These are phyloP conservation scores for Patella vulgata DNA, from an alignment of 1,140 invertebrate species.

Conservation along the genomic window DNA sequence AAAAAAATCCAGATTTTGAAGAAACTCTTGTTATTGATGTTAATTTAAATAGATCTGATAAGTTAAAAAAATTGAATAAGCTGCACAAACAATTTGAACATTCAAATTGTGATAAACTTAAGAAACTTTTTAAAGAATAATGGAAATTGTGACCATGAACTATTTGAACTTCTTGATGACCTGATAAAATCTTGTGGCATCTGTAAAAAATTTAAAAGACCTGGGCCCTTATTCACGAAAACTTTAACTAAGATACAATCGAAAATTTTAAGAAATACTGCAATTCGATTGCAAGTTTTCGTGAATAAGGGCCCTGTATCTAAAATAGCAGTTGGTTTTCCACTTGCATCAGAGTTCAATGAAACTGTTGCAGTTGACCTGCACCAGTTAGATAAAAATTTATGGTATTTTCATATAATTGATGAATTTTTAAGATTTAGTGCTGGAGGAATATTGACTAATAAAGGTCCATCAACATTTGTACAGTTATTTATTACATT, in stretches of 20 bases:
- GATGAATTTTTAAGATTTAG: slow-evolving; percentile 20
- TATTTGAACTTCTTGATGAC: slow-evolving; percentile 1
- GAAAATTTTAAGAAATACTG: too few species aligned
- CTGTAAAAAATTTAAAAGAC: slow-evolving; percentile 7
- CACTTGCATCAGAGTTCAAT: slow-evolving; percentile 21
- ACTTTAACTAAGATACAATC: too few species aligned
- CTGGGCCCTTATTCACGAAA: too few species aligned
- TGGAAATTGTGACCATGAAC: slow-evolving; percentile 3
- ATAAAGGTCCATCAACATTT: not conserved
- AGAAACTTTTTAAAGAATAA: slow-evolving; percentile 13
- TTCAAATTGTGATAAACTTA: slow-evolving; percentile 16
- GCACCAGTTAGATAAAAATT: slow-evolving; percentile 10
- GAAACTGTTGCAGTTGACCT: slow-evolving; percentile 25
- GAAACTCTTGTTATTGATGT: too few species aligned
- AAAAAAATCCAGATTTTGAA: not conserved
- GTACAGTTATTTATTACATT: slow-evolving; percentile 3
- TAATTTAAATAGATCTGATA: slow-evolving; percentile 1
- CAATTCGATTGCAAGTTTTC: too few species aligned
- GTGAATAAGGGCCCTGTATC: too few species aligned
- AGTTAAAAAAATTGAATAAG: slow-evolving; percentile 8
- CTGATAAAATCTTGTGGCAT: slow-evolving; percentile 11
- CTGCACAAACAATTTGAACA: slow-evolving; percentile 26
- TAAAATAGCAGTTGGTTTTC: slow-evolving; percentile 16
- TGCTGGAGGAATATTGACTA: slow-evolving; percentile 7
- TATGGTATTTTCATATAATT: slow-evolving; percentile 16